These are phyloP conservation scores for Synanthedon tipuliformis DNA, from an alignment of 2,888 invertebrate genomes.

Conservation along the genomic window DNA sequence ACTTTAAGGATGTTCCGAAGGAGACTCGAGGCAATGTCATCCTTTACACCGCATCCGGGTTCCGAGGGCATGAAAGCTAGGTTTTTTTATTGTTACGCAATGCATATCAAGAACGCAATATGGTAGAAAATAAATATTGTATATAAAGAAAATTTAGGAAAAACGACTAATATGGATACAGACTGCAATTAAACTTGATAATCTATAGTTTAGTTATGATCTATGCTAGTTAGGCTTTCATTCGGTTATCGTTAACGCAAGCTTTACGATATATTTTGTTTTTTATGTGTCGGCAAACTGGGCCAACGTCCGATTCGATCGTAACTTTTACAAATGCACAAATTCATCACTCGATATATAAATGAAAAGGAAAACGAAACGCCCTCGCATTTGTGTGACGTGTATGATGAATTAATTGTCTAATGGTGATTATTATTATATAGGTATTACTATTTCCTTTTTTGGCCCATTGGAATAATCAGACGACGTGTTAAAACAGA, in stretches of 20 bases:
- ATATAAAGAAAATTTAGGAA: conserved; percentile 53
- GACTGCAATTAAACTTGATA: conserved; percentile 63
- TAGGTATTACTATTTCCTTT: background rate
- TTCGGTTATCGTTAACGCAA: conserved; percentile 59
- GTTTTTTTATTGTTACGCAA: conserved; percentile 71
- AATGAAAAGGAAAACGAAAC: conserved; percentile 15
- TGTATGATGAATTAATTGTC: conserved; percentile 33
- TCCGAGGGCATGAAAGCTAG: conserved; percentile 60
- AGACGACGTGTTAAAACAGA: conserved; percentile 53
- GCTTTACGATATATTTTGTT: conserved; percentile 38
- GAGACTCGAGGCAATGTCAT: conserved; percentile 18
- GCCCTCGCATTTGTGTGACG: conserved; percentile 61
- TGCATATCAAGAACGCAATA: conserved; percentile 71
- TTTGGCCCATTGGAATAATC: conserved; percentile 57
- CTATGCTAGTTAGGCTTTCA: conserved; percentile 64
- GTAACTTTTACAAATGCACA: background rate
- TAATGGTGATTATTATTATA: background rate
- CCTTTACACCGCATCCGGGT: conserved; percentile 37
- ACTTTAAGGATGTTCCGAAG: conserved; percentile 45
- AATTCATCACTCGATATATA: background rate
- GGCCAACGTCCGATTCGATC: conserved; percentile 31
- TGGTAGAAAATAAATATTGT: conserved; percentile 70
- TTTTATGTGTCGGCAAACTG: conserved; percentile 56
- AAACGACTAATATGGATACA: conserved; percentile 53
- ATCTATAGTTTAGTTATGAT: conserved; percentile 63